Evolutionary conservation across 2,113 vertebrate genomes (phyloP), one percentile per base, ranked within the genome.

Genomic region (Dicrurus megarhynchus): DNA sequence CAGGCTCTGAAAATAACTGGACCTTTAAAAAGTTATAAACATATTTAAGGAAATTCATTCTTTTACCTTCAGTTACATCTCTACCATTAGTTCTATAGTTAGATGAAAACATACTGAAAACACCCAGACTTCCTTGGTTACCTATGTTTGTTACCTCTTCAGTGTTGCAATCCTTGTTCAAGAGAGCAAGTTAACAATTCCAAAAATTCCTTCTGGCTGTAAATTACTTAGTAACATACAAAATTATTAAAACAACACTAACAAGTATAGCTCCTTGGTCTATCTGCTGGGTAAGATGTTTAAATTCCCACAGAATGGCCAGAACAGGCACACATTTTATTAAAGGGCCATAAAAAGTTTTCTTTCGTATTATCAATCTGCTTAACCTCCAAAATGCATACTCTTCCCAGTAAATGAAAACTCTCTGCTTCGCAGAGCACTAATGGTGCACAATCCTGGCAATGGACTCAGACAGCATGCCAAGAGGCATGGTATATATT

Each of bases 1-100:
- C 97, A 70, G 99, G 97, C 90, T 99, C 99, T 44, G 99, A 98
- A 97, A 99, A 99, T 97, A 99, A 97, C 96, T 98, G 98, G 95
- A 99, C 97, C 99, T 99, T 98, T 61, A 95, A 96, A 95, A 97
- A 95, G 53, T 78, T 94, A 78, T 27, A 89, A 82, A 95, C 33
- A 84, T 56, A 95, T 79, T 93, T 93, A 39, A 79, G 61, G 86
- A 26, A 63, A 95, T 95, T 95, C 3, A 96, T 89, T 97, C 47
- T 86, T 91, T 37, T 78, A 26, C 22, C 17, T 84, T 61, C 44
- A 89, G 44, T 64, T 89, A 61, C 33, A 26, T 71, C 26, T 89
- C 79, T 89, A 84, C 30, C 39, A 61, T 55, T 67, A 84, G 41
- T 52, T 93, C 35, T 53, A 61, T 17, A 59, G 32, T 53, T 69